phyloP scores from a whole-genome alignment of 1,140 invertebrate species.

The Formica exsecta region DNA sequence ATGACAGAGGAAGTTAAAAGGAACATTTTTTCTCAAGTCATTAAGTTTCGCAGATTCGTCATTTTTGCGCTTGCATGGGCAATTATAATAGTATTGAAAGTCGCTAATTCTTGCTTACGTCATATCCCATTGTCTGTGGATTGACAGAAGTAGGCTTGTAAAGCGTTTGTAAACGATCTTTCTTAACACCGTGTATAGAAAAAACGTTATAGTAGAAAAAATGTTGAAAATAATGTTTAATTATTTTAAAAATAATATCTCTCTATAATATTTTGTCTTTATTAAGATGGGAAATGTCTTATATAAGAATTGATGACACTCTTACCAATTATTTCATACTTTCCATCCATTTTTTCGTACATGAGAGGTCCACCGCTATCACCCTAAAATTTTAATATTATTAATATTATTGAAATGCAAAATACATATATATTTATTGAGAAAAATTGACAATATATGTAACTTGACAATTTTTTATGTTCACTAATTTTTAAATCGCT shows the following conservation, averaged over 20 bases:
- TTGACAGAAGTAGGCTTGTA: no score
- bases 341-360: constrained; percentile 81
- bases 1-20: no score
- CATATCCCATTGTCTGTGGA: no score
- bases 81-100: no score
- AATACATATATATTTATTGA: constrained; percentile 18
- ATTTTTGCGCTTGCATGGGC: no score
- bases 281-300: background rate
- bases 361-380: constrained; percentile 88
- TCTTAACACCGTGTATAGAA: no score
- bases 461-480: background rate
- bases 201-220: no score
- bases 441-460: background rate
- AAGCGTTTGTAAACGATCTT: no score
- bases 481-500: background rate
- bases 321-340: constrained; percentile 85
- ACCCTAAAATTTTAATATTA: constrained; percentile 85
- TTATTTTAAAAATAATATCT: constrained; percentile 23
- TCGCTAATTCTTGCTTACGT: no score
- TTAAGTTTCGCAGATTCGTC: no score
- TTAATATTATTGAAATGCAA: constrained; percentile 18
- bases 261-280: background rate
- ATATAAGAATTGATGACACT: constrained; percentile 2
- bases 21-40: no score
- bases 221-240: background rate